These are phyloP conservation scores for Pteruthius melanotis DNA, from an alignment of 2,113 vertebrate species.

Conservation along the genomic window DNA sequence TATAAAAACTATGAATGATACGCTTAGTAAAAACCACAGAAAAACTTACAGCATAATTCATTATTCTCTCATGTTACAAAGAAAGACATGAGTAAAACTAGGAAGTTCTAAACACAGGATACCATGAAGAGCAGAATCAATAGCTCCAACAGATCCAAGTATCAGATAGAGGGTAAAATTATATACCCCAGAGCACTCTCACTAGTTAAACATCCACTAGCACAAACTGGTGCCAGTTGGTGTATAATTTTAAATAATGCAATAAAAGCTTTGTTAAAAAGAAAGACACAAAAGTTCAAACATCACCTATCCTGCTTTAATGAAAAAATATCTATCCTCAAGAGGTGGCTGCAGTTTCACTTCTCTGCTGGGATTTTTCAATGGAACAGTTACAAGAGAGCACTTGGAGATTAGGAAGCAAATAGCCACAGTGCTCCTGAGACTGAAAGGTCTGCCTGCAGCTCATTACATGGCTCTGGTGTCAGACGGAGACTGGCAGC, in stretches of 20 bases:
- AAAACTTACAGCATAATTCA: background rate
- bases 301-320: background rate
- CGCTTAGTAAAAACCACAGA: background rate
- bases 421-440: background rate
- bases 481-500: background rate
- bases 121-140: background rate
- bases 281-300: background rate
- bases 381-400: background rate
- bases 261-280: background rate
- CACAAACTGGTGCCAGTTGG: background rate
- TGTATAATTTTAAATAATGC: background rate
- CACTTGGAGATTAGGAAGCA: background rate
- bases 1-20: background rate
- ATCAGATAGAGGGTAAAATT: background rate
- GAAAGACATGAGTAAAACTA: background rate
- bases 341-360: background rate
- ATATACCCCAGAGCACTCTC: background rate
- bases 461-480: rapidly evolving
- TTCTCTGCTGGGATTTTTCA: background rate
- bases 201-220: background rate
- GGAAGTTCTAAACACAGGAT: background rate
- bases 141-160: background rate
- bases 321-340: background rate
- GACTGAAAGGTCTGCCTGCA: background rate
- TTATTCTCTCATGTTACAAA: background rate